Evolutionary conservation across 2,888 invertebrate genomes (phyloP), one percentile per base, ranked within the genome.

Genomic region (Heliconius cydno): DNA sequence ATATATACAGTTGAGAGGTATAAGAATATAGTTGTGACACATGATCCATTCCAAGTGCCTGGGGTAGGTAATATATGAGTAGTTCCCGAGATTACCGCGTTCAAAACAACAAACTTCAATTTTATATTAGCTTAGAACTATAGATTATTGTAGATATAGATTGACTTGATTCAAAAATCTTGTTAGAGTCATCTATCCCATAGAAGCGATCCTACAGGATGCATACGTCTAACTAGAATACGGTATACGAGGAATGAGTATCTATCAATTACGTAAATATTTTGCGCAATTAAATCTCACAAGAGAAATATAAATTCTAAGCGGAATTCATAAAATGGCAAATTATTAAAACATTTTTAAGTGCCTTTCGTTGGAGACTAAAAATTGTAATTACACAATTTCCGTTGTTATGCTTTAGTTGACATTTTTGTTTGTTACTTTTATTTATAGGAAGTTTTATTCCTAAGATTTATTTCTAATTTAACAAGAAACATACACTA

Each of bases 381-480:
- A 19, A 22, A 19, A 25, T 72, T 30, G 19, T 72, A 72, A 52
- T 52, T 19, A 72, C 72, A 72, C 57, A 73, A 73, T 73, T 73
- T 73, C 34, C 57, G 34, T 73, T 73, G 57, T 57, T 57, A 34
- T 30, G 30, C 6, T 57, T 72, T 57, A 60, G 7, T 57, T 3
- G n/a, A 73, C 57, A n/a, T 57, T 73, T 72, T 57, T 6, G 52
- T 52, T 73, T 72, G 2, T 28, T 25, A 19, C 28, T 22, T 57
- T 30, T 72, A n/a, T 52, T 72, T 72, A 72, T 30, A 72, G 46
- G 6, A 30, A 19, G 25, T 30, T 52, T 30, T 28, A 71, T 52
- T 71, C 2, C 1, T 28, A 34, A 68, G n/a, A 25, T 9, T 67
- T 22, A 67, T 38, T 38, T 38, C n/a, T 52, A 19, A 52, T 22